Evolutionary conservation across 2,888 invertebrate genomes (phyloP).

Genomic region (Phlogophora meticulosa): DNA sequence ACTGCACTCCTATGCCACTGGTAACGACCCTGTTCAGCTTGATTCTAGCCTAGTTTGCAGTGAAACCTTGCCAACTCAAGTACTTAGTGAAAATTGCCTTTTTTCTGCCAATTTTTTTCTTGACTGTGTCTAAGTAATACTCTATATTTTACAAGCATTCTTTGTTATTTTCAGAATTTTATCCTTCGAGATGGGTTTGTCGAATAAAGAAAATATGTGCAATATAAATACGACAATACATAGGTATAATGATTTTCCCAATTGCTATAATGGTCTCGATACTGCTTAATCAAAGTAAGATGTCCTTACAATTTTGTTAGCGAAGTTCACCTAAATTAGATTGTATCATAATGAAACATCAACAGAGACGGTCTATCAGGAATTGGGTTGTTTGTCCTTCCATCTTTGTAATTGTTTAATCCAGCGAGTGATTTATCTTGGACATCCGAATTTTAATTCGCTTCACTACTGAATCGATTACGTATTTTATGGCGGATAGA

Average conservation of each 20-base stretch:
- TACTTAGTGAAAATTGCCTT: constrained; percentile 48
- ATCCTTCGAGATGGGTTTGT: too few species aligned
- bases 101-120: constrained; percentile 44
- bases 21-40: constrained; percentile 25
- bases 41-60: constrained; percentile 32
- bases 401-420: constrained; percentile 60
- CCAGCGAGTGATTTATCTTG: constrained; percentile 52
- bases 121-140: background rate
- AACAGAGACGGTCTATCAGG: constrained; percentile 54
- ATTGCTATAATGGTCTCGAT: background rate
- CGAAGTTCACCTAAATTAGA: constrained; percentile 29
- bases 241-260: too few species aligned
- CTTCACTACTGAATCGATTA: constrained; percentile 2
- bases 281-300: constrained; percentile 33
- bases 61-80: constrained; percentile 46
- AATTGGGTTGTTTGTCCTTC: constrained; percentile 50
- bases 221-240: background rate
- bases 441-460: constrained; percentile 15
- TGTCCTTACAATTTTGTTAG: constrained; percentile 4
- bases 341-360: constrained; percentile 53
- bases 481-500: background rate
- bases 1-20: constrained; percentile 10
- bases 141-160: background rate
- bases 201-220: too few species aligned
- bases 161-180: background rate